Evolutionary conservation across 2,888 invertebrate species (phyloP), one percentile per base, ranked within the genome.

Genomic region (Ceramica pisi): DNA sequence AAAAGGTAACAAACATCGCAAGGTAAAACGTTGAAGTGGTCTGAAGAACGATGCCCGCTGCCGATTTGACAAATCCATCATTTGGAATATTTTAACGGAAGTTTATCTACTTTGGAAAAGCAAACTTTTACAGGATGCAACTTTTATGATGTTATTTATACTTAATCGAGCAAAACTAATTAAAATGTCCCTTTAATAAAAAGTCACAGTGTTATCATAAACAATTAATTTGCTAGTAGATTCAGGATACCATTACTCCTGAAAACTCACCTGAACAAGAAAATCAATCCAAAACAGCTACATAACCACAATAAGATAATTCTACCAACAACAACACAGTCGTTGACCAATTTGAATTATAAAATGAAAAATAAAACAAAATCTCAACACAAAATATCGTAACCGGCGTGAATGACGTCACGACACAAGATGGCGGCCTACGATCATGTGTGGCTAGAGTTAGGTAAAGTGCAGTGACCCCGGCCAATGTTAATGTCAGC

Each of bases 401-500:
- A 84, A 85, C 76, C 78, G 83, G 74, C 77, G 73, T 70, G 51
- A 67, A 60, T 92, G 92, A 93, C 92, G 92, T 92, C 91, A 91
- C 72, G 65, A 46, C 55, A 60, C 86, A 91, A 93, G 89, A 92
- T 92, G 92, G 92, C 90, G 81, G 83, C 80, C 79, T 82, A 70
- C 74, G 88, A 89, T 89, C 89, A 89, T 89, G 88, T 90, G 89
- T 88, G 85, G 74, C 83, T 87, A 86, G 88, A 86, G 88, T 90
- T 91, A 89, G 90, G 89, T 89, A 89, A 90, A 91, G 94, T 89
- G 88, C 92, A 91, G 80, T 93, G 94, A 94, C 93, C 94, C 89
- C 87, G 75, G 53, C 88, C 90, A 92, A 93, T 92, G 93, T 92
- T 93, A 93, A 93, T 93, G 92, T 93, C 93, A 93, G 91, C 90